Conservation (phyloP, 2,888 invertebrate genomes). For the Ormyrus labotus region DNA sequence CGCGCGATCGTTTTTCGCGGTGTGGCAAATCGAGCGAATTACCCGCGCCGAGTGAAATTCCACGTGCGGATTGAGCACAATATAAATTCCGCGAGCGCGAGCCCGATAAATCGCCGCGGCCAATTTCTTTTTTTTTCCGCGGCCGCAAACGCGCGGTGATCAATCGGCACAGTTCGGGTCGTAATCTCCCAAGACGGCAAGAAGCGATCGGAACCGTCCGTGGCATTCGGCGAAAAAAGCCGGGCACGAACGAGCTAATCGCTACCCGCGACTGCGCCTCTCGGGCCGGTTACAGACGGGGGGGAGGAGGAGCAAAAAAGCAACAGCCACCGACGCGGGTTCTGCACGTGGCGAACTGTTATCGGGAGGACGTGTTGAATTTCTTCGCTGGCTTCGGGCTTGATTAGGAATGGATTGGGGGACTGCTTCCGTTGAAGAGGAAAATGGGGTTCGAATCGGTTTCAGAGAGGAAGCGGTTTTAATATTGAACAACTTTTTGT, state of each 20-base stretch:
- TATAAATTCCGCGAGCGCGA: constrained; percentile 4
- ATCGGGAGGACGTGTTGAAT: too few relatives aligned
- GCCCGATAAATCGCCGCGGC: constrained; percentile 11
- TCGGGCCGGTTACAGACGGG: background rate
- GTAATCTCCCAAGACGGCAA: constrained; percentile 30
- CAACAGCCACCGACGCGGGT: background rate
- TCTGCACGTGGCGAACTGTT: background rate
- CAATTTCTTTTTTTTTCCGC: background rate
- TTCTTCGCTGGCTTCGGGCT: too few relatives aligned
- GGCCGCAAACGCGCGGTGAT: background rate
- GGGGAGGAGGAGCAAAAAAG: background rate
- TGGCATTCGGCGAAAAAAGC: constrained; percentile 1
- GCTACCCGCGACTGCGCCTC: constrained; percentile 10
- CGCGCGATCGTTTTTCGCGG: too few relatives aligned
- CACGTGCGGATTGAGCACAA: background rate
- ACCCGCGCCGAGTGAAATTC: background rate
- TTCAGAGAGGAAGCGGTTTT: too few relatives aligned
- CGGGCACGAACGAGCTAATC: constrained; percentile 30
- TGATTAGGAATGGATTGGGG: too few relatives aligned
- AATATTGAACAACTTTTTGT: too few relatives aligned
- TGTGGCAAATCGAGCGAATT: too few relatives aligned
- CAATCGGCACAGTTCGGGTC: background rate
- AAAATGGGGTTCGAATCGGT: too few relatives aligned
- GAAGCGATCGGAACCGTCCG: constrained; percentile 43
- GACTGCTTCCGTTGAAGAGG: too few relatives aligned